Evolutionary conservation across 2,797 vertebrate species (phyloP).

Genomic region (Prunella strophiata): DNA sequence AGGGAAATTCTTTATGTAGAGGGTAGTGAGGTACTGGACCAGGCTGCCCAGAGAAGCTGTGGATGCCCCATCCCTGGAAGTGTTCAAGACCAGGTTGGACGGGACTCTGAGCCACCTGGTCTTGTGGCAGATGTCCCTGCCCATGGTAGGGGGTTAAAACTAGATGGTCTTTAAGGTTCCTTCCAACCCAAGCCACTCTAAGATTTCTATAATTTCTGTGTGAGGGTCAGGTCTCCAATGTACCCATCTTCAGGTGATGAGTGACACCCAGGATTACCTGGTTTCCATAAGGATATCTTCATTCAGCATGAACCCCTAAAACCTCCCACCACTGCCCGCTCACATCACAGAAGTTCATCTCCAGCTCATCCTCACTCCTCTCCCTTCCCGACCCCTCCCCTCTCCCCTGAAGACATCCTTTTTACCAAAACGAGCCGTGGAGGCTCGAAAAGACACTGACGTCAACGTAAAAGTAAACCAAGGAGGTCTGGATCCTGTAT

Average conservation of each 20-base stretch:
- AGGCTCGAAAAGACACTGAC: slow-evolving; percentile 71
- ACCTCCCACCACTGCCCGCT: not conserved
- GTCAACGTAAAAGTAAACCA: slow-evolving; percentile 76
- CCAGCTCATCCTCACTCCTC: not conserved
- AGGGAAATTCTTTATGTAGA: not conserved
- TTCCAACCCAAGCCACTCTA: not conserved
- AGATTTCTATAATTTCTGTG: not conserved
- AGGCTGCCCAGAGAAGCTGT: not conserved
- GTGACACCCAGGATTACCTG: too few relatives aligned
- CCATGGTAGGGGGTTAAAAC: not conserved
- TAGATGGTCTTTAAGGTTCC: not conserved
- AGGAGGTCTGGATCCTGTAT: slow-evolving; percentile 67
- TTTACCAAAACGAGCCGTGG: slow-evolving; percentile 67
- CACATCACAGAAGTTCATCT: not conserved
- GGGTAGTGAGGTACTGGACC: not conserved
- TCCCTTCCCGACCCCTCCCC: slow-evolving; percentile 37
- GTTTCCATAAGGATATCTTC: not conserved
- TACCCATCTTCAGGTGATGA: not conserved
- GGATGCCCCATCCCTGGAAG: not conserved
- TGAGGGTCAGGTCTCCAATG: not conserved
- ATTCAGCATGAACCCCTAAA: not conserved
- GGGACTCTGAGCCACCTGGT: not conserved
- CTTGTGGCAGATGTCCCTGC: not conserved
- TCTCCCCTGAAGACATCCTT: slow-evolving; percentile 62
- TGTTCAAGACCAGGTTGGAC: not conserved